These are phyloP conservation scores for Aspidoscelis tigris DNA, from an alignment of 2,113 vertebrate species.

Conservation along the genomic window DNA sequence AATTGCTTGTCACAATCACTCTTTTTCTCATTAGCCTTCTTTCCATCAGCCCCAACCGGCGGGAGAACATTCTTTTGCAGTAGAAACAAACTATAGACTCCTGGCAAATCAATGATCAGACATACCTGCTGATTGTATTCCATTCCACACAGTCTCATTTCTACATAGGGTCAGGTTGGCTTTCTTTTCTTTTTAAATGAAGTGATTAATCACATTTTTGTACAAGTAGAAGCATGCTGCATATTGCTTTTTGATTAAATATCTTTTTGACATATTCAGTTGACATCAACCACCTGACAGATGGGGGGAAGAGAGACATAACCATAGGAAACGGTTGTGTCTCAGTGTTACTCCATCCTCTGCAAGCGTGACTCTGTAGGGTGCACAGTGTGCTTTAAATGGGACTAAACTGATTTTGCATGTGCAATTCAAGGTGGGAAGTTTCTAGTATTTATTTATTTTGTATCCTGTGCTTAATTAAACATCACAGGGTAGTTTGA, in stretches of 20 bases:
- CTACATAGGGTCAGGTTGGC: constrained; percentile 31
- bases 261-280: constrained; percentile 24
- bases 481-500: too few species aligned
- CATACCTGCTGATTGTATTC: constrained; percentile 40
- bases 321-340: not conserved
- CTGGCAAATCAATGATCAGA: constrained; percentile 58
- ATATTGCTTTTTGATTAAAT: constrained; percentile 45
- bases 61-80: constrained; percentile 65
- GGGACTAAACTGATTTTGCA: not conserved
- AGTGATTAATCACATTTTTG: constrained; percentile 63
- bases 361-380: not conserved
- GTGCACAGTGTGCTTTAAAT: not conserved
- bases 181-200: constrained; percentile 43
- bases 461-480: too few species aligned
- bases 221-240: not conserved
- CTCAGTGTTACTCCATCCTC: too few species aligned
- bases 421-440: too few species aligned
- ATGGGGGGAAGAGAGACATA: not conserved
- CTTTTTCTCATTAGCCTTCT: constrained; percentile 86
- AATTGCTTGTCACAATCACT: constrained; percentile 90
- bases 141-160: constrained; percentile 25
- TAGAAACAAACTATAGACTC: constrained; percentile 62
- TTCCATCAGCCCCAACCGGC: constrained; percentile 71
- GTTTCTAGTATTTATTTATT: too few species aligned
- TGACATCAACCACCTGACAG: too few species aligned